phyloP scores from a whole-genome alignment of 2,888 invertebrate genomes.

The Agrotis ipsilon region DNA sequence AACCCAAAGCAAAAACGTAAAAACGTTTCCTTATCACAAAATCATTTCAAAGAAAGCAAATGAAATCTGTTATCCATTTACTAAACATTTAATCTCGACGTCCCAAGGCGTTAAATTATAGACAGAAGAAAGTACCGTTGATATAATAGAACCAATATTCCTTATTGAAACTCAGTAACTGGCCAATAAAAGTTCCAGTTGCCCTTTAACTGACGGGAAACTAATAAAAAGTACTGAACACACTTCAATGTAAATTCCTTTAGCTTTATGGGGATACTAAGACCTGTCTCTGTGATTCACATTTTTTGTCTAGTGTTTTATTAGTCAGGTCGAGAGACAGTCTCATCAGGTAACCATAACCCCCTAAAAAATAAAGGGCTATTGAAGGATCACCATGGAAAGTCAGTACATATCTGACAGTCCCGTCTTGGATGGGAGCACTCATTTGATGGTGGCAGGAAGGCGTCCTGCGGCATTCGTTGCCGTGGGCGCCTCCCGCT shows the following conservation, averaged over 20 bases:
- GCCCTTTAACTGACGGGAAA: conserved; percentile 72
- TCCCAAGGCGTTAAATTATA: conserved; percentile 18
- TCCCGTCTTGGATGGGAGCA: too few species aligned
- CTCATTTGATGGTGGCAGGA: too few species aligned
- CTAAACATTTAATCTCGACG: neutral
- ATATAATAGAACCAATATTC: conserved; percentile 75
- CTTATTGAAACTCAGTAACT: conserved; percentile 82
- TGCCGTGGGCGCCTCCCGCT: too few species aligned
- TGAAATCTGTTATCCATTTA: neutral
- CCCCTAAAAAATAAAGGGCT: too few species aligned
- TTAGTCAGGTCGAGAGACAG: too few species aligned
- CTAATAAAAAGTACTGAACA: conserved; percentile 74
- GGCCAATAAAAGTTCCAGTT: conserved; percentile 78
- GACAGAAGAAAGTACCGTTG: conserved; percentile 39
- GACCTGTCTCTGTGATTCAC: neutral
- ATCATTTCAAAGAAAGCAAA: conserved; percentile 9
- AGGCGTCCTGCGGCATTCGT: too few species aligned
- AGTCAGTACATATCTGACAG: too few species aligned
- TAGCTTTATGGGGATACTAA: conserved; percentile 62
- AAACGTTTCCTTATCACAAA: neutral
- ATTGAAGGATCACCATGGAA: too few species aligned
- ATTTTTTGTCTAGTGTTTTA: neutral
- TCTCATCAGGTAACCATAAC: too few species aligned
- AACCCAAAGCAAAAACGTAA: too few species aligned
- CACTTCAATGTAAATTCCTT: conserved; percentile 75